Base-by-base conservation (phyloP, 2,113 vertebrate species). In the Anas platyrhynchos region DNA sequence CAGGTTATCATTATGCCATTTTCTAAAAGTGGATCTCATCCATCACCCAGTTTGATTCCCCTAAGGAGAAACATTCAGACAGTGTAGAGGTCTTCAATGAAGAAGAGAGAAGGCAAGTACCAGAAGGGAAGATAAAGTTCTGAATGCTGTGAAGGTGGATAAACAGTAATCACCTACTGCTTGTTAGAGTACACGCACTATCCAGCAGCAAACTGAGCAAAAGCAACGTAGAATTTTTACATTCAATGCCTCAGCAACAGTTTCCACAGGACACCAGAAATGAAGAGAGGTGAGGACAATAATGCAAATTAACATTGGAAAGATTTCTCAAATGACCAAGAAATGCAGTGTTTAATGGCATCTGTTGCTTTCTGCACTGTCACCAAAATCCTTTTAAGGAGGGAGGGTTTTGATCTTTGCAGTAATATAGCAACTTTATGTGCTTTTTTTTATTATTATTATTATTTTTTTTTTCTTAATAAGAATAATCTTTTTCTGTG, bases 31-130 rank as follows among this genome's bases (percentile, higher is more conserved):
- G 2, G 34, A 21, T 66, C 59, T 76, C 16, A 34, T 69, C 18
- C 6, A 73, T 62, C 12, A 4, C 7, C 27, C 14, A 6, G 16
- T 69, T 83, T 2, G 1, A n/a, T 16, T 88, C 4, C 2, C 1
- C 18, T 74, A 26, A 20, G 9, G 14, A 89, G 46, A 58, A 78
- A 54, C 36, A 1, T 89, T 78, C 62, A 62, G 78, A 82, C 20
- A 46, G 13, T 0, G 5, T 22, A 26, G 44, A 46, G 26, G 10
- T 69, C 46, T 81, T 81, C 41, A 32, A 2, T 21, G 5, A 48
- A 27, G 65, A 58, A 82, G 5, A 74, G 9, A 55, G 23, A 67
- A 78, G 20, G 17, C 8, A 67, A 56, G 11, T 63, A 62, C 4
- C 34, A 27, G 62, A 44, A 84, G 43, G 5, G 7, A 3, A 4